Conservation (phyloP, 2,888 invertebrate species). For the Leptogaster cylindrica region DNA sequence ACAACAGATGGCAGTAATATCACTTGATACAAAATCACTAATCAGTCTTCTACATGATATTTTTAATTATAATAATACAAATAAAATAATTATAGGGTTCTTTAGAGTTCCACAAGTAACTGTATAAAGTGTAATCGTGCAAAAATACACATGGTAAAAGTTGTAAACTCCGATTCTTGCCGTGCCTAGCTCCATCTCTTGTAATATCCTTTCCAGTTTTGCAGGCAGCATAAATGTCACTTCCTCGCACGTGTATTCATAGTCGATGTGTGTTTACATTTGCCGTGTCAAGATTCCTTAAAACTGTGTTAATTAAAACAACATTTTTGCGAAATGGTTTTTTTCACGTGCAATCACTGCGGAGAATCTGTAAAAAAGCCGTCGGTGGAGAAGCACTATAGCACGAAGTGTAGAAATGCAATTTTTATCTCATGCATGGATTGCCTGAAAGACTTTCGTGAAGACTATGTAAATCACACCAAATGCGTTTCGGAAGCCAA, state of each 20-base stretch:
- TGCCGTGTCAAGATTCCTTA: not conserved
- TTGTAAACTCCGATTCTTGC: too few species aligned
- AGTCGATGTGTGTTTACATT: too few species aligned
- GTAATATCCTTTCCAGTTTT: not conserved
- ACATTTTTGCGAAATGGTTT: slow-evolving; percentile 73
- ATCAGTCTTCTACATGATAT: too few species aligned
- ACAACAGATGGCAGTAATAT: too few species aligned
- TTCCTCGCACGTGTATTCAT: too few species aligned
- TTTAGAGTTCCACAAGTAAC: too few species aligned
- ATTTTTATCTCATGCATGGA: slow-evolving; percentile 89
- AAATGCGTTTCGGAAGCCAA: slow-evolving; percentile 87
- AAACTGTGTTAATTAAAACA: not conserved
- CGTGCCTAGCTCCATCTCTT: not conserved
- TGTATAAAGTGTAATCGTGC: too few species aligned
- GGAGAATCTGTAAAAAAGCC: slow-evolving; percentile 91
- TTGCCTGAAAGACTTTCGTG: slow-evolving; percentile 86
- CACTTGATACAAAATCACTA: too few species aligned
- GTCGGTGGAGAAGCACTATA: slow-evolving; percentile 87
- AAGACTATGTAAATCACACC: slow-evolving; percentile 78
- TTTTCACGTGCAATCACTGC: slow-evolving; percentile 91
- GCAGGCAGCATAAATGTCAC: too few species aligned
- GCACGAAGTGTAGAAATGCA: slow-evolving; percentile 71
- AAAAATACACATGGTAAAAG: too few species aligned
- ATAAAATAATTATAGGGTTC: too few species aligned
- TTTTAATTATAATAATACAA: too few species aligned